Evolutionary conservation across 2,888 invertebrate species (phyloP).

Genomic region (Imbricaverruca yamaguchii): DNA sequence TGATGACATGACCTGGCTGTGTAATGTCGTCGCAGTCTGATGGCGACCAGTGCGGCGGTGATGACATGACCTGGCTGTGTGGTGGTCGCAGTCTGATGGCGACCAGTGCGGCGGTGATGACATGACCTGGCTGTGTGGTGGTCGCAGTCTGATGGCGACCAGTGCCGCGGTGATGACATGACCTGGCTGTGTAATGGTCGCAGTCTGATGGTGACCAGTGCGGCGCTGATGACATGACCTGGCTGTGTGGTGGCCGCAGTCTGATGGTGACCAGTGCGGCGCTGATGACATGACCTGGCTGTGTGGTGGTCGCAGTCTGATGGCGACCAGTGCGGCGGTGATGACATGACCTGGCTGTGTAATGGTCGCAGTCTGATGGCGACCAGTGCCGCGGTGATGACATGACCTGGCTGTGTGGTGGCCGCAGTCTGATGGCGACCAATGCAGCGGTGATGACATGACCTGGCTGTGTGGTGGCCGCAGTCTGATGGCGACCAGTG

Average conservation of each 20-base stretch:
- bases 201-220: conserved; percentile 96
- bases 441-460: conserved; percentile 63
- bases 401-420: too few relatives aligned
- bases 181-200: neutral
- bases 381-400: conserved; percentile 83
- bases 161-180: conserved; percentile 71
- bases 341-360: too few relatives aligned
- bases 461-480: neutral
- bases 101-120: conserved; percentile 74
- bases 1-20: too few relatives aligned
- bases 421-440: conserved; percentile 83
- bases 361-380: conserved; percentile 71
- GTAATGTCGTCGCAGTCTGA: conserved; percentile 58
- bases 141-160: conserved; percentile 83
- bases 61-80: too few relatives aligned
- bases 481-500: conserved; percentile 97
- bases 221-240: conserved; percentile 51
- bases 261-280: conserved; percentile 98
- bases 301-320: conserved; percentile 56
- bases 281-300: conserved; percentile 33
- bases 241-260: conserved; percentile 46
- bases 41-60: conserved; percentile 91
- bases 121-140: too few relatives aligned
- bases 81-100: conserved; percentile 71
- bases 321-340: conserved; percentile 91